Conservation (phyloP, 2,797 vertebrate genomes). For the Stomatorhinus walkeri region DNA sequence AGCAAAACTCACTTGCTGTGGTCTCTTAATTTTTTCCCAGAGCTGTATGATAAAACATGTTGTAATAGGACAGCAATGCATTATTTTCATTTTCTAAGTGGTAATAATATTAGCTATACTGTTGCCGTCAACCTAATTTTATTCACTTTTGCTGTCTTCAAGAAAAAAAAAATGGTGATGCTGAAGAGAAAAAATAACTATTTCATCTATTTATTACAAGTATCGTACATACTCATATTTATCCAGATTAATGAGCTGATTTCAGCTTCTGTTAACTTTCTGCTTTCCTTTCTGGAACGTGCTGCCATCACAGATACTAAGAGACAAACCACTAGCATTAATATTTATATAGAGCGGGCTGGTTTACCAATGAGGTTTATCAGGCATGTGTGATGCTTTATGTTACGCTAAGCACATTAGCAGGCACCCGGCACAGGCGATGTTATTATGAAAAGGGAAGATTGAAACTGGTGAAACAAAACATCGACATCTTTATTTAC, state of each 20-base stretch:
- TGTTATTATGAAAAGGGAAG: not conserved
- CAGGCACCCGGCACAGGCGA: constrained; percentile 24
- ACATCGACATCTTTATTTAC: not conserved
- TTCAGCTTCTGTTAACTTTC: not conserved
- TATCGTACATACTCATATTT: not conserved
- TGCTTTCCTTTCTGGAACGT: not conserved
- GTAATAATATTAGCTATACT: not conserved
- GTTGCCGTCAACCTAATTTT: not conserved
- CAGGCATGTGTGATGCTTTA: not conserved
- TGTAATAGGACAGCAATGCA: not conserved
- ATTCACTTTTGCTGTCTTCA: not conserved
- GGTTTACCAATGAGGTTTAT: not conserved
- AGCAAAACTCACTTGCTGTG: not conserved
- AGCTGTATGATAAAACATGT: not conserved
- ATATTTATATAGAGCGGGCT: not conserved
- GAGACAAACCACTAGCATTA: not conserved
- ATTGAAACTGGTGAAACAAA: not conserved
- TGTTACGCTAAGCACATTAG: not conserved
- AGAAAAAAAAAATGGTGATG: not conserved
- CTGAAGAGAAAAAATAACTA: not conserved
- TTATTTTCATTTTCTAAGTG: not conserved
- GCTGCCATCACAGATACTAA: not conserved
- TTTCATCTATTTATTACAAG: not conserved
- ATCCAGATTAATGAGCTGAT: not conserved
- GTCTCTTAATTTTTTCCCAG: not conserved